phyloP scores from a whole-genome alignment of 1,140 invertebrate species.

The Microplitis mediator region DNA sequence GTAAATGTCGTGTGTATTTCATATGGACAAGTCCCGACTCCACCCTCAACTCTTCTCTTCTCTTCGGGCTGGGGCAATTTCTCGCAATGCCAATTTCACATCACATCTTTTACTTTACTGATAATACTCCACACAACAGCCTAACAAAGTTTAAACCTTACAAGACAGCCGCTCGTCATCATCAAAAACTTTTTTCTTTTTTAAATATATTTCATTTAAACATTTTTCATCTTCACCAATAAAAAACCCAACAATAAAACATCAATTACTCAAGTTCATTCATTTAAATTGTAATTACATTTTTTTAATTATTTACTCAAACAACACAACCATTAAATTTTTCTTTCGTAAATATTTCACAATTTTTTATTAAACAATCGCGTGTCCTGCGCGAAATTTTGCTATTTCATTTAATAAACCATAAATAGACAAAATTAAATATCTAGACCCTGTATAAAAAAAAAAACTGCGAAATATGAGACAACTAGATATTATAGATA shows the following conservation, averaged over 20 bases:
- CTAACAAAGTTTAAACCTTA: constrained; percentile 33
- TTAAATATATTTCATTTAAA: neutral
- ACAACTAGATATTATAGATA: too few species aligned
- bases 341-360: neutral
- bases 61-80: neutral
- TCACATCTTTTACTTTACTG: constrained; percentile 28
- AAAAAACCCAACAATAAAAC: too few species aligned
- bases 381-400: too few species aligned
- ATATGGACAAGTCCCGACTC: constrained; percentile 51
- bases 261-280: too few species aligned
- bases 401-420: too few species aligned
- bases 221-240: neutral
- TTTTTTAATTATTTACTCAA: too few species aligned
- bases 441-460: too few species aligned
- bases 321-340: neutral
- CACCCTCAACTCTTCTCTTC: constrained; percentile 30
- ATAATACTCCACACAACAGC: constrained; percentile 28
- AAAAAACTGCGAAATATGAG: too few species aligned
- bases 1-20: constrained; percentile 64
- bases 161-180: constrained; percentile 5
- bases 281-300: too few species aligned
- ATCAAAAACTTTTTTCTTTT: neutral
- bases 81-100: constrained; percentile 33
- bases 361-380: neutral
- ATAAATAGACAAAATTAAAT: neutral